Base-by-base conservation (phyloP, 2,888 invertebrate genomes). In the Himalopsyche anomala region DNA sequence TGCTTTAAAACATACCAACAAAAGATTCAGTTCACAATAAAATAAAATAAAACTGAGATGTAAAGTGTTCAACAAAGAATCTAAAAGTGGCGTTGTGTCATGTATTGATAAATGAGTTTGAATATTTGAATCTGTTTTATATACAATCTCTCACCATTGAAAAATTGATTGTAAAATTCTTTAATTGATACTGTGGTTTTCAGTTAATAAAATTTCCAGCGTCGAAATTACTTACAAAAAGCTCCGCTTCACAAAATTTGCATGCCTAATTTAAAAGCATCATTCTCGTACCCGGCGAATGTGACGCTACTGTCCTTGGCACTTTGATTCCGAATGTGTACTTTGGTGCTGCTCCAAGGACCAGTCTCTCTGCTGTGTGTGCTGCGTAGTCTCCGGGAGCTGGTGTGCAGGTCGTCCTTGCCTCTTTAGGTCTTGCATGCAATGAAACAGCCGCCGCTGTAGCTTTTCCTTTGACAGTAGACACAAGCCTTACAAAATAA, bases 301-400 rank as follows among this genome's bases (percentile, higher is more conserved):
- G 92, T 83, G 92, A 94, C 6, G 92, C 91, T 85, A 90, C 90
- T 8, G 91, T 91, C 28, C 89, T 87, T 51, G 91, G 91, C 80
- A 94, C 92, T 83, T 94, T 94, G 40, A 93, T 91, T 85, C 95
- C 95, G 89, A 95, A 95, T 86, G 94, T 94, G 91, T 94, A 95
- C 54, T 94, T 94, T 56, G 95, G 95, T 19, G 94, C 93, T 89
- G 94, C 92, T 89, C 94, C 94, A 88, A 92, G 91, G 54, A 92
- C 91, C 5, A 91, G 93, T 89, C 93, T 93, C 56, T 93, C 92
- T 0, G 96, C 94, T 89, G 96, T 96, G 90, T 95, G 95, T 0
- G 97, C 96, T 91, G 96, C 95, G 91, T 98, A 98, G 91, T 97
- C 97, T n/a, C 97, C 97, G 0, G 98, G 98, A 8, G 98, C 97